phyloP scores from a whole-genome alignment of 2,113 vertebrate genomes.

The Pachyramphus minor region DNA sequence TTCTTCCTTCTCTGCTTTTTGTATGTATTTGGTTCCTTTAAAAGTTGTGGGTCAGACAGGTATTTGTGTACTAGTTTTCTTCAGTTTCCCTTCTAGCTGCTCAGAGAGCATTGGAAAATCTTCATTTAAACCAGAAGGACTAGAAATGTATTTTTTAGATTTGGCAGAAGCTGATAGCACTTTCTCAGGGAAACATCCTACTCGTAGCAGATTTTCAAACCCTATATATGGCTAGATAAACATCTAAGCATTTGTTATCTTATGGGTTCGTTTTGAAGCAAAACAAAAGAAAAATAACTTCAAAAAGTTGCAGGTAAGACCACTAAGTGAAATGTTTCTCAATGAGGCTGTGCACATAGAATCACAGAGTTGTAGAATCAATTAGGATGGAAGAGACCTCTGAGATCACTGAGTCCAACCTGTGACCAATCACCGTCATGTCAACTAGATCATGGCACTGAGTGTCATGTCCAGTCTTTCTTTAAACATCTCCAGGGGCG shows the following conservation, averaged over 20 bases:
- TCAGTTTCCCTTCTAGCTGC: neutral
- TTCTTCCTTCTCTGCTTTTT: neutral
- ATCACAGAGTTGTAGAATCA: neutral
- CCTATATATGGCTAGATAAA: neutral
- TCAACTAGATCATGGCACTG: neutral
- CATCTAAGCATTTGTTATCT: conserved; percentile 4
- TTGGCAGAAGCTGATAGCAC: neutral
- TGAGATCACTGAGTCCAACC: accelerated
- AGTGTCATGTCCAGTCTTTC: neutral
- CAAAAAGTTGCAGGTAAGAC: neutral
- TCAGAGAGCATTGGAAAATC: neutral
- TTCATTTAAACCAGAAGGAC: conserved; percentile 18
- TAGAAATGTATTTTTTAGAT: neutral
- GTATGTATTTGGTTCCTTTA: neutral
- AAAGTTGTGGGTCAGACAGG: accelerated
- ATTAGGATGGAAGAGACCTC: neutral
- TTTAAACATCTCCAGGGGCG: neutral
- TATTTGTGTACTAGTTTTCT: neutral
- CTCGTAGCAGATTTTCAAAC: conserved; percentile 36
- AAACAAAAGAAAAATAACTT: neutral
- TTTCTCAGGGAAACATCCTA: conserved; percentile 19
- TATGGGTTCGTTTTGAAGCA: neutral
- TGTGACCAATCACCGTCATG: accelerated
- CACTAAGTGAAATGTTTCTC: neutral
- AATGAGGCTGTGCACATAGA: neutral